Evolutionary conservation across 1,140 invertebrate species (phyloP), one percentile per base, ranked within the genome.

Genomic region (Drosophila littoralis): DNA sequence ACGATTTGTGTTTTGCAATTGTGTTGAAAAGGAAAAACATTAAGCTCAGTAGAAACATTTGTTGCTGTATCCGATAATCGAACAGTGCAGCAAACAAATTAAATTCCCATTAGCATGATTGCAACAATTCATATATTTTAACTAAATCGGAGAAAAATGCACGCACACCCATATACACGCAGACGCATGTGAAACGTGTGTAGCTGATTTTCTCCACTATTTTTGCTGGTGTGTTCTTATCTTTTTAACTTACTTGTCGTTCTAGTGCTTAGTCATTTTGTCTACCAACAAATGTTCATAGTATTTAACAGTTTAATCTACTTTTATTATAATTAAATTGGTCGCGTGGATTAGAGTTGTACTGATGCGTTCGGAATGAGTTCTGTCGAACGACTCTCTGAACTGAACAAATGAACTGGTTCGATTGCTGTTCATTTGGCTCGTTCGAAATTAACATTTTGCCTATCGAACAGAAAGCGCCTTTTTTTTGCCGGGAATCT

Each of bases 301-400:
- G 10, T 36, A 42, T 36, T 50, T 40, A 42, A 36, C 33, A 38
- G 46, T 32, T 40, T 22, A 55, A 48, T 42, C 48, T 5, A 40
- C 10, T 54, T 46, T 36, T 45, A 15, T 51, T 54, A 17, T 17
- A 13, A 35, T 35, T 43, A 59, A 54, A 45, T 32, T 38, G 33
- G 64, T 73, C 40, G 64, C 54, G 70, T 73, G 54, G 45, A 73
- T 59, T 38, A 22, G 6, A 46, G 38, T 40, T 59, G 33, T 58
- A 42, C 15, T n/a, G 9, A 70, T 48, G 35, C 50, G 22, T 35
- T 35, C 36, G 22, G 54, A 42, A 66, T 10, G 38, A 59, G 28
- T 45, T 66, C 46, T 36, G 48, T 22, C n/a, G 17, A 57, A 38
- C 32, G 7, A 43, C 12, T 50, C 42, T 9, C 8, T 68, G 1